A percentile compares a stretch with the other conserved stretches of the same genome.
Evolutionary conservation across 92 coral and sea anemone species (phyloP).

Genomic region (Palythoa grandiflora): DNA sequence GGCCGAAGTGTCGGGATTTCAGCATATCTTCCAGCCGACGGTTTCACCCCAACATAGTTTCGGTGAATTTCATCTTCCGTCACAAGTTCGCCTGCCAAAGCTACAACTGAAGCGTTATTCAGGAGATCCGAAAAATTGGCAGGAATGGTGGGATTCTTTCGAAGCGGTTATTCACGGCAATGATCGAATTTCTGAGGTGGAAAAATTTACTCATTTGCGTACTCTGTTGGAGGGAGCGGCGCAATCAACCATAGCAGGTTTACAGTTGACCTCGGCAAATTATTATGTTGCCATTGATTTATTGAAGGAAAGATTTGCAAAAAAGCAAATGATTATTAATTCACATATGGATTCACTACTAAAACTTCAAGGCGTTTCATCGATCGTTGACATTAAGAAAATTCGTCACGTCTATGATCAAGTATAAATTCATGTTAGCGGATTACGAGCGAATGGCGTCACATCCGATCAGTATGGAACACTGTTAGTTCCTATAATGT

Average conservation of each 20-base stretch:
- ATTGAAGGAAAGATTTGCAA: conserved; percentile 38
- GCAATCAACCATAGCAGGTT: conserved; percentile 53
- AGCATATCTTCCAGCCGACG: neutral
- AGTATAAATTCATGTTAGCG: conserved; percentile 55
- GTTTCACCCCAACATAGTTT: neutral
- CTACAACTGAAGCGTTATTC: conserved; percentile 38
- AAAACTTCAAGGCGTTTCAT: conserved; percentile 41
- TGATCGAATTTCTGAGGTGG: conserved; percentile 17
- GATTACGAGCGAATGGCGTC: conserved; percentile 47
- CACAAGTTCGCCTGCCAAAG: conserved; percentile 56
- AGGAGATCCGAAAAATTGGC: conserved; percentile 57
- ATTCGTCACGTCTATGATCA: conserved; percentile 47
- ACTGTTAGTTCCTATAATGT: conserved; percentile 59
- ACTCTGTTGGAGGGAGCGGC: conserved; percentile 57
- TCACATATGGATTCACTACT: conserved; percentile 50
- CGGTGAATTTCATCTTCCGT: conserved; percentile 1
- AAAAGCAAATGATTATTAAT: conserved; percentile 52
- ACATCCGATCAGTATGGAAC: conserved; percentile 63
- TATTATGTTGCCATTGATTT: conserved; percentile 37
- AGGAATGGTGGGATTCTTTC: conserved; percentile 55
- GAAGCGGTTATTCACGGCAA: conserved; percentile 47
- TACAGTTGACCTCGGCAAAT: conserved; percentile 57
- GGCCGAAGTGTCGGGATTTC: conserved; percentile 12
- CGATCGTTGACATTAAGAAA: conserved; percentile 42
- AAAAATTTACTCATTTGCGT: conserved; percentile 55